Base-by-base conservation (phyloP, 2,797 vertebrate species). In the Etheostoma nigrum region DNA sequence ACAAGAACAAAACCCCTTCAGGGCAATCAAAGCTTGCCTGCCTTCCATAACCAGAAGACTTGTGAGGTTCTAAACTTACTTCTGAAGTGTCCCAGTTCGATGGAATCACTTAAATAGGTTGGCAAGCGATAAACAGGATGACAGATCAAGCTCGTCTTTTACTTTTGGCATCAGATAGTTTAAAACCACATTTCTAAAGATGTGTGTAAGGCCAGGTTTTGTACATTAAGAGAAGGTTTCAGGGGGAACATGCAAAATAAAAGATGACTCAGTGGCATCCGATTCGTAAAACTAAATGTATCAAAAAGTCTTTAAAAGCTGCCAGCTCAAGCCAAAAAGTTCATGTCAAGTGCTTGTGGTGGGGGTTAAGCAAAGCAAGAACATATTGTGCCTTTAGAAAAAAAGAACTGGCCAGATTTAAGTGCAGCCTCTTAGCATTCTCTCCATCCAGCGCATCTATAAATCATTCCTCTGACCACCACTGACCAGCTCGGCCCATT, bases 391-490 rank as follows among this genome's bases (percentile, higher is more conserved):
- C 61, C 82, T 93, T 91, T 74, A 69, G 44, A 84, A 27, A 27
- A 27, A 27, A 76, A 76, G 58, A 49, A 14, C 14, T 27, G 49
- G 57, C 51, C 81, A 82, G 75, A 90, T 89, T 90, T 73, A 54
- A 86, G 84, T 83, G 67, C 79, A 84, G 80, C 85, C 88, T 88
- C 75, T 86, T 79, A 70, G 79, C 83, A 84, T 92, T 93, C 88
- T 89, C 72, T 84, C 73, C 75, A 81, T 85, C 91, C 82, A 52
- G 75, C 62, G 70, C 55, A 15, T 89, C 93, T 91, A 96, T 96
- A 95, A 96, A 96, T 96, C 95, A 95, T 91, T 91, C 69, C 30
- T 71, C 76, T 70, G 91, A 88, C 77, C 86, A 86, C 72, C 54
- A 60, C 86, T 89, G 86, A 86, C 84, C 86, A 69, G 65, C 77